phyloP scores from a whole-genome alignment of 2,113 vertebrate genomes.

The Chloropsis hardwickii region DNA sequence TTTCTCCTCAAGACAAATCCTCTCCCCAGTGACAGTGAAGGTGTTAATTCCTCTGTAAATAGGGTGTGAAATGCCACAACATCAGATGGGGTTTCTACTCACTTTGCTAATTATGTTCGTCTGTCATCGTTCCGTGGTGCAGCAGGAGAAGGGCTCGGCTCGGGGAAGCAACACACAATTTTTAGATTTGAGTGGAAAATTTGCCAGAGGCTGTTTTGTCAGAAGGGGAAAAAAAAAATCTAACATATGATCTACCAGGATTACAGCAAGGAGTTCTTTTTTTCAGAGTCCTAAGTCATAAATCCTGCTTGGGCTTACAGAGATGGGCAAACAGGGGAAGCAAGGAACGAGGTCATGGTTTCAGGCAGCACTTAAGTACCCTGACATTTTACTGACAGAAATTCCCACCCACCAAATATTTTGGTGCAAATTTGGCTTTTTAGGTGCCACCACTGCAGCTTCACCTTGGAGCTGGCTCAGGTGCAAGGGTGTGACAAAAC shows the following conservation, averaged over 20 bases:
- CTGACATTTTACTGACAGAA: neutral
- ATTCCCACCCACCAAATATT: neutral
- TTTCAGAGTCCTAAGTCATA: neutral
- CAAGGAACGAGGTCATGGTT: neutral
- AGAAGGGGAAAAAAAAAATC: neutral
- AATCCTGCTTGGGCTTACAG: neutral
- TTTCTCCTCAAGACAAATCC: conserved; percentile 38
- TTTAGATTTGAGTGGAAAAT: conserved; percentile 16
- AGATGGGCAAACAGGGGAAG: neutral
- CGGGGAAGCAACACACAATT: neutral
- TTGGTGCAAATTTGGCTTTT: neutral
- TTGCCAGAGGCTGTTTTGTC: conserved; percentile 21
- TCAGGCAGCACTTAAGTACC: neutral
- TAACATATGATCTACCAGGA: neutral
- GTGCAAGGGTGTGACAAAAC: neutral
- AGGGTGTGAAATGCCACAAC: conserved; percentile 27
- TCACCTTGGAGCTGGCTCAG: neutral
- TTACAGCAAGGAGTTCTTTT: neutral
- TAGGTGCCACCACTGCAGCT: neutral
- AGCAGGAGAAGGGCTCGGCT: neutral
- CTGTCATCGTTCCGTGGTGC: neutral
- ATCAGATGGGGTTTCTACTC: conserved; percentile 18
- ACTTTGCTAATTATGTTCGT: conserved; percentile 15
- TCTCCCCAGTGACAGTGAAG: neutral
- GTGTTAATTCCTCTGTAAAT: conserved; percentile 9